Evolutionary conservation across 1,140 invertebrate species (phyloP), one percentile per base, ranked within the genome.

Genomic region (Drosophila bipectinata): DNA sequence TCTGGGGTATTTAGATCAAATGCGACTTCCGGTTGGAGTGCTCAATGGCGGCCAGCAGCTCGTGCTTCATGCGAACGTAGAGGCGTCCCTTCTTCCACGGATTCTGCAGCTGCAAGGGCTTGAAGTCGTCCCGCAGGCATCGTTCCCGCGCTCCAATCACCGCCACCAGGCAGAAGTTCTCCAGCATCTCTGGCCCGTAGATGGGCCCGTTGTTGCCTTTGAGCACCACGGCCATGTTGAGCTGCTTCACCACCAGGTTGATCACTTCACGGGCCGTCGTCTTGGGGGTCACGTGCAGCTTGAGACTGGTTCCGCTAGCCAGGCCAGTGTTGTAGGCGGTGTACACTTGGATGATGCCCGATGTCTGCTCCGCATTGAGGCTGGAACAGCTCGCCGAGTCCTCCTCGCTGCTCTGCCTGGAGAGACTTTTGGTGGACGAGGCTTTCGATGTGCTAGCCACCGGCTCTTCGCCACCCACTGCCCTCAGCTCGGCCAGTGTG

Each of bases 241-340:
- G 93, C 91, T 99, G 97, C 89, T 97, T 97, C 6, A 99, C 97
- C 12, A 99, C 98, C 26, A 98, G 93, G 91, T 98, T 97, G 39
- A 99, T 97, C 3, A 99, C 97, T 92, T 99, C 98, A 4, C 97
- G 93, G 0, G 98, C 97, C 0, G 97, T 98, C 0, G 98, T 99
- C 55, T 95, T 94, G 0, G 95, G 95, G 1, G 97, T 98, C 0
- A 99, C 97, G 91, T 98, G 97, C 0, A 99, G 92, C 90, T 98
- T 98, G 1, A 99, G 94, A 77, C 97, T 98, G 1, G 98, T 98
- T 0, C 98, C 98, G 44, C 94, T 95, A 4, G 97, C 97, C 62
- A 99, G 92, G 21, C 98, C 98, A 0, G 97, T 99, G 74, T 98
- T 97, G 91, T 99, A 99, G 3, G 98, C 98, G 1, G 97, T 97